phyloP scores from a whole-genome alignment of 2,797 vertebrate genomes.

The Sorex maritimensis region DNA sequence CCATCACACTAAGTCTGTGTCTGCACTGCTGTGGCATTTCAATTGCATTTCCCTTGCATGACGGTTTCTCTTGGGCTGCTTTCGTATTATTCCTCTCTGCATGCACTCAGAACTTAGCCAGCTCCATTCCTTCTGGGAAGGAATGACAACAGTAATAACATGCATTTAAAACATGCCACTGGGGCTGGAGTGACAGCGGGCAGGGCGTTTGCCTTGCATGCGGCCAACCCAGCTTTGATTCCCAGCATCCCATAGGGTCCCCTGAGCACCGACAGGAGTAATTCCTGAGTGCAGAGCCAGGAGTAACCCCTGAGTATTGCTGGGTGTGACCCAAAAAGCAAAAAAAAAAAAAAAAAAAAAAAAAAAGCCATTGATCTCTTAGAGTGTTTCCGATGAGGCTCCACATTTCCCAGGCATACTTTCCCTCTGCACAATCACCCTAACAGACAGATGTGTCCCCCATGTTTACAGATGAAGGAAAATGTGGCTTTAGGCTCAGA shows the following conservation, averaged over 20 bases:
- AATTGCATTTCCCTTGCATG: constrained; percentile 52
- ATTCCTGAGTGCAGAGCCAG: too few species aligned
- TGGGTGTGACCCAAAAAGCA: too few species aligned
- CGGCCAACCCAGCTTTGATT: too few species aligned
- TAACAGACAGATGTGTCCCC: neutral
- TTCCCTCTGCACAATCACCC: constrained; percentile 55
- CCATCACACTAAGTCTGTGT: neutral
- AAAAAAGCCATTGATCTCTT: constrained; percentile 58
- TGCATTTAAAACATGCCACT: too few species aligned
- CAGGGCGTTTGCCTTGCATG: too few species aligned
- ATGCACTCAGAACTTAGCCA: constrained; percentile 50
- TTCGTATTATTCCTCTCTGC: constrained; percentile 66
- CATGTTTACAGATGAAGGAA: constrained; percentile 15
- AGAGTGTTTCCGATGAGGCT: neutral
- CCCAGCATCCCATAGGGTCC: too few species aligned
- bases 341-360: too few species aligned
- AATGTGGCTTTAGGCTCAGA: constrained; percentile 22
- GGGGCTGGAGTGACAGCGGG: too few species aligned
- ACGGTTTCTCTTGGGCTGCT: constrained; percentile 68
- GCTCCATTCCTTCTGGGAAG: constrained; percentile 62
- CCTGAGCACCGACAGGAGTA: too few species aligned
- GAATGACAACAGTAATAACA: neutral
- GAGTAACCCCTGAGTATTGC: too few species aligned
- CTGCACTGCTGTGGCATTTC: constrained; percentile 69
- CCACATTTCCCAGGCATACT: neutral